Base-by-base conservation (phyloP, 2,113 vertebrate species). In the Oenanthe oenanthe region DNA sequence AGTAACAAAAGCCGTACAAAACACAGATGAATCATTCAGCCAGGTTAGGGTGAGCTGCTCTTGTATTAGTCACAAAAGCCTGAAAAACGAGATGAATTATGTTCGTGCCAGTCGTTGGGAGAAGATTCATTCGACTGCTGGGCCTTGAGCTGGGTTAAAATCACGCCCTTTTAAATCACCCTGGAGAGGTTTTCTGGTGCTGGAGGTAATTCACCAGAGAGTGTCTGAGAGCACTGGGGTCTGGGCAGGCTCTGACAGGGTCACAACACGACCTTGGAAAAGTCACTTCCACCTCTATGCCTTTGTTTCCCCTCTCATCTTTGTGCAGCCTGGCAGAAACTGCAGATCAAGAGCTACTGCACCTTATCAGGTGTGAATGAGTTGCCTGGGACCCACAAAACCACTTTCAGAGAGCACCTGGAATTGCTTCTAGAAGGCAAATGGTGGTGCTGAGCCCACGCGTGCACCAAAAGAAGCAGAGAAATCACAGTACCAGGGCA, bases 101-200 rank as follows among this genome's bases (percentile, higher is more conserved):
- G 89, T 74, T 54, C 47, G 58, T 91, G 85, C 87, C 87, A 96
- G 74, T 95, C 2, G 0, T 56, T 88, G 71, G 54, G 50, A 85
- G 63, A 93, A 92, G 95, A 97, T 91, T 92, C 81, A 95, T 95
- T 89, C 66, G 60, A 89, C 32, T 56, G 76, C 54, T 80, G 68
- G 78, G 74, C 87, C 89, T 95, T 96, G 93, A 95, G 92, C 77
- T 85, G 95, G 81, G 92, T 92, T 91, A 95, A 95, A 95, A 93
- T 91, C 74, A 70, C 24, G 20, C 62, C 38, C 51, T 92, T 94
- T 75, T 95, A 91, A 91, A 95, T 97, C 89, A 93, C 67, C 34
- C 47, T 66, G 42, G n/a, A 87, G 87, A 95, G 84, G 42, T 62
- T 94, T 96, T 58, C 70, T 96, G 58, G 54, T 58, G 18, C 34